Base-by-base conservation (phyloP, 2,113 vertebrate species). In the Pampusana beccarii region DNA sequence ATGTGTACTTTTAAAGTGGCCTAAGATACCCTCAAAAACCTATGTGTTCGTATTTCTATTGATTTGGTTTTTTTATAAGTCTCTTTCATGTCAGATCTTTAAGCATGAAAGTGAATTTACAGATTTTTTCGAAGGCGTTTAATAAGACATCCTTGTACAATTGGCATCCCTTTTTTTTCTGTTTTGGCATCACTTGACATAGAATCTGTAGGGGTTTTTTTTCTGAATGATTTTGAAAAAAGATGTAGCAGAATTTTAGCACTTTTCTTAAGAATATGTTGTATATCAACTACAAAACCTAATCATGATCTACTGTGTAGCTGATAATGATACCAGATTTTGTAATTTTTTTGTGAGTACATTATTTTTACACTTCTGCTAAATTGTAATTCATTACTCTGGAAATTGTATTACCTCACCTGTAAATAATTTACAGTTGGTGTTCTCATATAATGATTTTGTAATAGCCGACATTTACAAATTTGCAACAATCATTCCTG, bases 61-160 rank as follows among this genome's bases (percentile, higher is more conserved):
- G 94, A 72, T 40, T 88, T 87, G n/a, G 97, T 88, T 71, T 86
- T 97, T 78, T 92, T 94, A 67, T 93, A 95, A 86, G 73, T 86
- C 72, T 95, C 97, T 98, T 97, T 97, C 88, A 44, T 86, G 93
- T 97, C 78, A 88, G 91, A 95, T 92, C 93, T 97, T 87, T 72
- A 90, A 88, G 44, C n/a, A 79, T 97, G 92, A 92, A 96, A 96
- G 38, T 51, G 91, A 97, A 73, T 97, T 97, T 97, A 94, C 75
- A 97, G 88, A 88, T 96, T 97, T 97, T 97, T 98, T 92, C 93
- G 90, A 95, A 96, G 77, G 82, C 88, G 95, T 98, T 98, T 97
- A 98, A 94, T 97, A 97, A 97, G 92, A 89, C 82, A 31, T 86
- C 83, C 62, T 97, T 97, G 86, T 97, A 95, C 93, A 97, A 88